phyloP scores from a whole-genome alignment of 2,113 vertebrate species.

The Aspidoscelis tigris region DNA sequence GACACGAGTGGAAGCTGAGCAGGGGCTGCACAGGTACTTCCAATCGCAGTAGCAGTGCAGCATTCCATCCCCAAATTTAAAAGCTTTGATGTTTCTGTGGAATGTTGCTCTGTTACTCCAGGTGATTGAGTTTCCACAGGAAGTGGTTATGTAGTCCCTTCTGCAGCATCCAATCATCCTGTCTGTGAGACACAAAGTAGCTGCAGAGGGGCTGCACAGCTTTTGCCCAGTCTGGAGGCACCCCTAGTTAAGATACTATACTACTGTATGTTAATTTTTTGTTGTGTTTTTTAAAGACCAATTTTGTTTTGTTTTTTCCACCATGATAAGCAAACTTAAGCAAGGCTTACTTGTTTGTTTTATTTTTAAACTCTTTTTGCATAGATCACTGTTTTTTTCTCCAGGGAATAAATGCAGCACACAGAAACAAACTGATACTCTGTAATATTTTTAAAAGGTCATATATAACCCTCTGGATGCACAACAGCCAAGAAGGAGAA shows the following conservation, averaged over 20 bases:
- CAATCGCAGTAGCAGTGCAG: no score
- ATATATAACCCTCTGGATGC: neutral
- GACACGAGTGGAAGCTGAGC: no score
- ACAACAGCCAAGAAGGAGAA: neutral
- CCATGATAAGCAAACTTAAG: constrained; percentile 37
- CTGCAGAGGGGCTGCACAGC: no score
- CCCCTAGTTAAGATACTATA: neutral
- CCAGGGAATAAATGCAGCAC: constrained; percentile 17
- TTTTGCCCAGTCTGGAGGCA: no score
- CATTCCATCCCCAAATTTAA: no score
- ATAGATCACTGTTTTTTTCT: constrained; percentile 19
- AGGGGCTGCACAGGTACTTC: no score
- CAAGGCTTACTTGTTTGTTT: neutral
- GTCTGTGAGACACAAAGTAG: no score
- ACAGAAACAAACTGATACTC: neutral
- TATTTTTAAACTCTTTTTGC: neutral
- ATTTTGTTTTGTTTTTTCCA: constrained; percentile 1
- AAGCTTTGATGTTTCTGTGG: no score
- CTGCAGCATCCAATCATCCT: no score
- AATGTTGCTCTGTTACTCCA: no score
- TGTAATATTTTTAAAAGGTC: constrained; percentile 16
- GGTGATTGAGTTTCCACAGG: no score
- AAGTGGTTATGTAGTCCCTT: no score
- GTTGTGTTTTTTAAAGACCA: constrained; percentile 11
- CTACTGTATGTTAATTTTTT: neutral